Base-by-base conservation (phyloP, 2,888 invertebrate species). In the Cylloceria caligata region DNA sequence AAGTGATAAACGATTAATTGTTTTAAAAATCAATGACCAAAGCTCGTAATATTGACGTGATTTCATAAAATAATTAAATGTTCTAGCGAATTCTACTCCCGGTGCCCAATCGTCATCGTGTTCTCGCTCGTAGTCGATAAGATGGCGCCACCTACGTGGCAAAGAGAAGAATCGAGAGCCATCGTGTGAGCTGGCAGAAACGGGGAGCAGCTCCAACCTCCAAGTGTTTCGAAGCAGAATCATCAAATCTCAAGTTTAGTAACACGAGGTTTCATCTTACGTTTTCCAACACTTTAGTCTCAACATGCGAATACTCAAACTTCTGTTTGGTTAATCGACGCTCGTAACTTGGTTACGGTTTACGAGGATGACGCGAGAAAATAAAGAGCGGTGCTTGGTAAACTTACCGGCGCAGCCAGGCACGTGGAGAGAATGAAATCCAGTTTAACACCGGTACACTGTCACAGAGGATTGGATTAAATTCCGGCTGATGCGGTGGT, bases 341-440 rank as follows among this genome's bases (percentile, higher is more conserved):
- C 19, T 39, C n/a, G 6, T 36, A 5, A 30, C 16, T 60, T 30
- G 11, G 30, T 30, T 27, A 36, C 49, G n/a, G 16, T 64, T 62
- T 39, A 39, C 39, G 13, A 19, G 1, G 52, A 36, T 9, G 19
- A 39, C 30, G 7, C n/a, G 11, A 4, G 6, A 57, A 36, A 6
- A 16, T 11, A 34, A 57, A 30, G 34, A n/a, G 34, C 1, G 45
- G 69, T 45, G 24, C 62, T 67, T 24, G 16, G 30, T 11, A 39
- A 57, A 92, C 92, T 92, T 90, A 92, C 92, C 92, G 89, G 89
- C 88, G 87, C 87, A 84, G 89, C 88, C 82, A 89, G 87, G 83
- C 88, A 88, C 84, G 87, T 88, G 79, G 89, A 84, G 76, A 88
- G 83, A 83, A 88, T 86, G 88, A 89, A 90, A 91, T 92, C 91